Conservation (phyloP, 1,140 invertebrate species). For the Ectropis grisescens region DNA sequence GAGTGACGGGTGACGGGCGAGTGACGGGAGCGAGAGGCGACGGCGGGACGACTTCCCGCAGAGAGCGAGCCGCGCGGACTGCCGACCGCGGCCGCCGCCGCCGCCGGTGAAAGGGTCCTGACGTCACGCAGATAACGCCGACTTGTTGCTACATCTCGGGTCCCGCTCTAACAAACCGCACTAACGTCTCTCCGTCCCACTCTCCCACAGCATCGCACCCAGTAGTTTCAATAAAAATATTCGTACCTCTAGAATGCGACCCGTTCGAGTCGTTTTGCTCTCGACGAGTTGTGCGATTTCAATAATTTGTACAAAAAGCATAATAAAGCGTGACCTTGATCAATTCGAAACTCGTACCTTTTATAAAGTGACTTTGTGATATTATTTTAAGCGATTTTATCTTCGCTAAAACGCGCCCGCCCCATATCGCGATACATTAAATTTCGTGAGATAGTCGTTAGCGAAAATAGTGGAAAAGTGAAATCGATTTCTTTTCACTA, state of each 20-base stretch:
- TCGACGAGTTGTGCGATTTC: slow-evolving; percentile 12
- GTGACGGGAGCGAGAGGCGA: slow-evolving; percentile 36
- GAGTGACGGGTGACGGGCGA: slow-evolving; percentile 24
- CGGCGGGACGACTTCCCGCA: slow-evolving; percentile 56
- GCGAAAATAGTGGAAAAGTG: too few species aligned
- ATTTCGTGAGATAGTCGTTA: too few species aligned
- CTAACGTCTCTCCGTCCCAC: slow-evolving; percentile 17
- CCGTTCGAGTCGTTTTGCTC: slow-evolving; percentile 24
- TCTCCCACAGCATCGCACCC: slow-evolving; percentile 27
- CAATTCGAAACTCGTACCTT: too few species aligned
- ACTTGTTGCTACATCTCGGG: slow-evolving; percentile 49
- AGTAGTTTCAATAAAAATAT: slow-evolving; percentile 32
- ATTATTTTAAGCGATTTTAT: too few species aligned
- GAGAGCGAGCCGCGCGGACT: slow-evolving; percentile 64
- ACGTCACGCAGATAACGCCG: slow-evolving; percentile 52
- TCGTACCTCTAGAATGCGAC: slow-evolving; percentile 21
- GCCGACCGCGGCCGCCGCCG: slow-evolving; percentile 26
- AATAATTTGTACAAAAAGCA: slow-evolving; percentile 7
- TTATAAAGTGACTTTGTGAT: too few species aligned
- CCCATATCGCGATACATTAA: too few species aligned
- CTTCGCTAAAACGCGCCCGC: too few species aligned
- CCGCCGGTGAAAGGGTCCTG: slow-evolving; percentile 60
- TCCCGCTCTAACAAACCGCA: slow-evolving; percentile 17
- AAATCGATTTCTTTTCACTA: too few species aligned
- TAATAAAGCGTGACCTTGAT: too few species aligned